phyloP scores from a whole-genome alignment of 2,113 vertebrate genomes.

The Motacilla alba region DNA sequence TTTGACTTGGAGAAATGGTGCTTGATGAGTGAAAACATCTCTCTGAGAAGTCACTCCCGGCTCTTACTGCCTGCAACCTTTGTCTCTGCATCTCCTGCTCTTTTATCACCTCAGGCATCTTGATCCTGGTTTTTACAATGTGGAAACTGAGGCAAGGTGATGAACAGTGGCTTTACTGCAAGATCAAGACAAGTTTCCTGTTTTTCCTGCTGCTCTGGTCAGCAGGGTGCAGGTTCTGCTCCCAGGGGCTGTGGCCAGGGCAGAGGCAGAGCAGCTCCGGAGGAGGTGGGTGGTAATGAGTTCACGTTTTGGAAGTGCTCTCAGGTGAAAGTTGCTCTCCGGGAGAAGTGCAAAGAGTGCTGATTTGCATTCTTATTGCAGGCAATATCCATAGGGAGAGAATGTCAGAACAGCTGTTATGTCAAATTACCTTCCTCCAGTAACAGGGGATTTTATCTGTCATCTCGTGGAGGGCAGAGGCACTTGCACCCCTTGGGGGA shows the following conservation, averaged over 20 bases:
- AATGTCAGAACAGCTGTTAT: constrained; percentile 71
- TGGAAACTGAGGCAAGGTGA: neutral
- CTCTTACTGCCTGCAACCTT: neutral
- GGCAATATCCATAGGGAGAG: constrained; percentile 62
- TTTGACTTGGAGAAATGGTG: neutral
- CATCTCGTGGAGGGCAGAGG: constrained; percentile 59
- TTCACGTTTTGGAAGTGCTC: constrained; percentile 30
- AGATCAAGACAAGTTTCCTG: neutral
- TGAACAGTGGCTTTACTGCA: accelerated
- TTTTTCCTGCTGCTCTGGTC: accelerated
- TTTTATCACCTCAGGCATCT: neutral
- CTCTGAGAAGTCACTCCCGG: neutral
- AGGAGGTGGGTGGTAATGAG: constrained; percentile 10
- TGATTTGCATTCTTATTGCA: constrained; percentile 71
- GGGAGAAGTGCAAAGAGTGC: constrained; percentile 43
- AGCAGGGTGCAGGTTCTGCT: neutral
- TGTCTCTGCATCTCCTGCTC: neutral
- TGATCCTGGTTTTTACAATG: accelerated
- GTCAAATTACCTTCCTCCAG: constrained; percentile 66
- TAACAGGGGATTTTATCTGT: constrained; percentile 63
- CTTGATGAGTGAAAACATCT: neutral
- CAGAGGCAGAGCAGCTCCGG: neutral
- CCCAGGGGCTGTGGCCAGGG: neutral
- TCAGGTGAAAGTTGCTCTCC: constrained; percentile 56
- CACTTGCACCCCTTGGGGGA: constrained; percentile 48